A percentile compares a stretch with the other conserved stretches of the same genome.
phyloP scores from a whole-genome alignment of 2,113 vertebrate genomes.

The Ranitomeya imitator region DNA sequence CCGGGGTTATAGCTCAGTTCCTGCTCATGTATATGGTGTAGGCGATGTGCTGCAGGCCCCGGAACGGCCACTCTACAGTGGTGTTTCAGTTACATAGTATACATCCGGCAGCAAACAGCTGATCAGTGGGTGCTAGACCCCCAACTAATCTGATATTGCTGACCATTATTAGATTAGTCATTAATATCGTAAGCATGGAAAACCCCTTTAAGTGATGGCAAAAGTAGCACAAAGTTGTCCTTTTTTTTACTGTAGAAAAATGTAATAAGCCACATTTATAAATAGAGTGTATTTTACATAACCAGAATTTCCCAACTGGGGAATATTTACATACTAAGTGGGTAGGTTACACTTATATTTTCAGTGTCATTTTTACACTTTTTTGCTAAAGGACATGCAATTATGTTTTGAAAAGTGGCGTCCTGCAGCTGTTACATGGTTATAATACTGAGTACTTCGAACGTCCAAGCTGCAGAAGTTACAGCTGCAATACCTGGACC shows the following conservation, averaged over 20 bases:
- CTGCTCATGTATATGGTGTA: too few relatives aligned
- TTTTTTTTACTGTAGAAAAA: not conserved
- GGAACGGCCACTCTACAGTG: too few relatives aligned
- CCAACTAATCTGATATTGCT: too few relatives aligned
- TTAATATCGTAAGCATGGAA: too few relatives aligned
- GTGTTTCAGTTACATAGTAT: too few relatives aligned
- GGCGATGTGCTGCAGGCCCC: too few relatives aligned
- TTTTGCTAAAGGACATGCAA: not conserved
- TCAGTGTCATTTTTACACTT: not conserved
- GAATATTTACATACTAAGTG: constrained; percentile 4
- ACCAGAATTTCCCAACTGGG: not conserved
- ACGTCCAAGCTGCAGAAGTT: not conserved
- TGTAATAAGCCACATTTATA: constrained; percentile 8
- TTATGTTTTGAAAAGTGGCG: not conserved
- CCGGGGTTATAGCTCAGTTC: too few relatives aligned
- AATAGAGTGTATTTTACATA: constrained; percentile 10
- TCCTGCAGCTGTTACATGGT: not conserved
- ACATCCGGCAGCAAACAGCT: too few relatives aligned
- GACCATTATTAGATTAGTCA: too few relatives aligned
- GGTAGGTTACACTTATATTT: not conserved
- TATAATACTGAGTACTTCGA: not conserved
- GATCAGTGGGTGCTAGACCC: too few relatives aligned
- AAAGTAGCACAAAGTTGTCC: not conserved
- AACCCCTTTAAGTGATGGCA: not conserved
- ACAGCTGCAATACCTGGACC: too few relatives aligned